Conservation (phyloP, 2,797 vertebrate species). For the Luscinia megarhynchos region DNA sequence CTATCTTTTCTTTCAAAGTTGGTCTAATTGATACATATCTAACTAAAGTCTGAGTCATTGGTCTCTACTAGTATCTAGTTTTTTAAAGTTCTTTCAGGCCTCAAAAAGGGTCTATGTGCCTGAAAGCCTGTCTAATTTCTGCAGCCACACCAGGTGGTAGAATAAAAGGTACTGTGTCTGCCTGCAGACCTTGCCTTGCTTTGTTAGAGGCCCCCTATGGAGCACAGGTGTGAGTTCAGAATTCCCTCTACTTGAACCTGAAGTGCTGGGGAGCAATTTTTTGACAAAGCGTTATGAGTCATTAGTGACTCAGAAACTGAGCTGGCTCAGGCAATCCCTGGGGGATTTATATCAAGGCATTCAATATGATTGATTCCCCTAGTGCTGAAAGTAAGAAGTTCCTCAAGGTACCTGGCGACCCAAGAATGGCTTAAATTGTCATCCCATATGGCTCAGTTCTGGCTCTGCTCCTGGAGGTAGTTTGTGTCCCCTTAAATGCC, state of each 20-base stretch:
- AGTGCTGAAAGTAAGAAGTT: slow-evolving; percentile 5
- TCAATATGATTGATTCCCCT: slow-evolving; percentile 27
- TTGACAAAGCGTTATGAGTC: slow-evolving; percentile 59
- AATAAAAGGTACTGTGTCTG: slow-evolving; percentile 54
- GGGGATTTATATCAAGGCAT: slow-evolving; percentile 38
- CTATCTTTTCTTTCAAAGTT: slow-evolving; percentile 5
- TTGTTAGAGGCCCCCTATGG: slow-evolving; percentile 58
- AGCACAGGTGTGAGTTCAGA: slow-evolving; percentile 41
- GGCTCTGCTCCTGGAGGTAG: not conserved
- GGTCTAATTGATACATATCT: slow-evolving; percentile 16
- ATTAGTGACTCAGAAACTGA: slow-evolving; percentile 58
- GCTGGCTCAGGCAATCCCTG: slow-evolving; percentile 12
- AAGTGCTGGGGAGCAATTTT: slow-evolving; percentile 57
- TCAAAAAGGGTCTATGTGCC: not conserved
- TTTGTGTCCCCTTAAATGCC: not conserved
- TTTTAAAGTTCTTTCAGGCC: slow-evolving; percentile 37
- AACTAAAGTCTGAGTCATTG: slow-evolving; percentile 32
- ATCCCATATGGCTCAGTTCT: not conserved
- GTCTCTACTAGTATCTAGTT: not conserved
- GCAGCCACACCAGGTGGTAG: slow-evolving; percentile 46
- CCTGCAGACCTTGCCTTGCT: slow-evolving; percentile 33
- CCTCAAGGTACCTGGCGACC: not conserved
- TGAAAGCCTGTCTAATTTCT: slow-evolving; percentile 49
- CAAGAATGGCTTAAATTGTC: not conserved
- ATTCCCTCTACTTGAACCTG: slow-evolving; percentile 54